Percentiles rank a stretch among this genome's conserved stretches.
Evolutionary conservation across 1,140 invertebrate genomes (phyloP).

Genomic region (Drosophila nigromelanica): DNA sequence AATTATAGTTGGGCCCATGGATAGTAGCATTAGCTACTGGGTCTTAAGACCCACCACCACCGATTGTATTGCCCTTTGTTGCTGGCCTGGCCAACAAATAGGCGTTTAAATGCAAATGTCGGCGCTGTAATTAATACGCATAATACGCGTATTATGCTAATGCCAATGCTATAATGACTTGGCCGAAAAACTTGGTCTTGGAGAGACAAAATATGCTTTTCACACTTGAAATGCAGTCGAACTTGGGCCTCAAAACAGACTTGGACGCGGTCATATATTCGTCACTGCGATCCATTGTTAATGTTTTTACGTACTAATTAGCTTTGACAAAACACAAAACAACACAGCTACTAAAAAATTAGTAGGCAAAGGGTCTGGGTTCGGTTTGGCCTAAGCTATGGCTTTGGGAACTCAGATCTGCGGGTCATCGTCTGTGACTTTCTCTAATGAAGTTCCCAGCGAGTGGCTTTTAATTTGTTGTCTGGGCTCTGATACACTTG

Average conservation of each 20-base stretch:
- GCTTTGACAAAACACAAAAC: constrained; percentile 77
- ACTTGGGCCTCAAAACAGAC: constrained; percentile 23
- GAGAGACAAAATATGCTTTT: constrained; percentile 64
- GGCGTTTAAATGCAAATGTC: constrained; percentile 83
- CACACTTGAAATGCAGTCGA: constrained; percentile 61
- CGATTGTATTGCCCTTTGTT: constrained; percentile 6
- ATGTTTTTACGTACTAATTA: constrained; percentile 78
- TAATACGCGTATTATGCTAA: constrained; percentile 82
- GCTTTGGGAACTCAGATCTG: constrained; percentile 18
- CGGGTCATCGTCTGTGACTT: constrained; percentile 61
- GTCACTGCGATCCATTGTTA: constrained; percentile 74
- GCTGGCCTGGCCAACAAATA: constrained; percentile 63
- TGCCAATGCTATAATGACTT: constrained; percentile 71
- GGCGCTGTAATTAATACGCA: constrained; percentile 81
- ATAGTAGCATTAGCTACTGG: constrained; percentile 64
- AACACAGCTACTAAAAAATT: constrained; percentile 74
- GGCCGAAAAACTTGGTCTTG: constrained; percentile 23
- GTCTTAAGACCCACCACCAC: constrained; percentile 58
- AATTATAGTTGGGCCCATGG: constrained; percentile 58
- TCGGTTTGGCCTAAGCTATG: neutral
- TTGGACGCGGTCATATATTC: constrained; percentile 63
- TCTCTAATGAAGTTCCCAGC: constrained; percentile 76
- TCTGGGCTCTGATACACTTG: constrained; percentile 32
- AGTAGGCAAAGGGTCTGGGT: constrained; percentile 44
- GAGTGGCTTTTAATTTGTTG: constrained; percentile 68